These are phyloP conservation scores for Invenusta paracnida DNA, from an alignment of 2,888 invertebrate genomes.

Conservation along the genomic window DNA sequence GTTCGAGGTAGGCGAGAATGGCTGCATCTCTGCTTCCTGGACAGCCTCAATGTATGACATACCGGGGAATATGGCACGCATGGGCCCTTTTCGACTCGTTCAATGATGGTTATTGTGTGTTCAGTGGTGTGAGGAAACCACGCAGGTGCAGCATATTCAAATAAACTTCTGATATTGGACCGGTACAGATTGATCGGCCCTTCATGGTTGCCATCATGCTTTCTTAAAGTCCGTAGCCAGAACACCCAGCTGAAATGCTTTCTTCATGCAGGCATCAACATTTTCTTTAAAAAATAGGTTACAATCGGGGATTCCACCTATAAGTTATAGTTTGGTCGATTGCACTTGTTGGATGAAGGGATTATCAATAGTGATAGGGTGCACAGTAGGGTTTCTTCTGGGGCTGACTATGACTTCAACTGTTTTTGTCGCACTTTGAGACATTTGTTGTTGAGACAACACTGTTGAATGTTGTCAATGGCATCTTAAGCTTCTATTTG, in stretches of 20 bases:
- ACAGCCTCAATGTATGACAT: neutral
- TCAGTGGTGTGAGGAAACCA: neutral
- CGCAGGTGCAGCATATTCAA: too few species aligned
- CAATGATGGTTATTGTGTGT: neutral
- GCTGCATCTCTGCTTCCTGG: neutral
- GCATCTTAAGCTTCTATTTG: neutral
- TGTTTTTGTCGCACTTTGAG: neutral
- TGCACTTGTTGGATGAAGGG: too few species aligned
- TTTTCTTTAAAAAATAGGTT: neutral
- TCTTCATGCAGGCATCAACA: neutral
- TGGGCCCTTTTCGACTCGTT: neutral
- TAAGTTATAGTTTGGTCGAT: too few species aligned
- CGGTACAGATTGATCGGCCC: neutral
- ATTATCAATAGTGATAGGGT: neutral
- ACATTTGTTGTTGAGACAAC: neutral
- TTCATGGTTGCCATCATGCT: neutral
- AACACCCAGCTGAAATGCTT: neutral
- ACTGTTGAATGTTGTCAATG: neutral
- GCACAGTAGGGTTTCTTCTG: neutral
- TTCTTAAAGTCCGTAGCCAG: neutral
- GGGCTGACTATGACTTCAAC: neutral
- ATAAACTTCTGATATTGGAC: neutral
- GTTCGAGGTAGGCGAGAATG: neutral
- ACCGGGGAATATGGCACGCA: neutral
- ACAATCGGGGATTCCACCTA: too few species aligned